These are phyloP conservation scores for Poeciliopsis turrubarensis DNA, from an alignment of 2,113 vertebrate species.

Conservation along the genomic window DNA sequence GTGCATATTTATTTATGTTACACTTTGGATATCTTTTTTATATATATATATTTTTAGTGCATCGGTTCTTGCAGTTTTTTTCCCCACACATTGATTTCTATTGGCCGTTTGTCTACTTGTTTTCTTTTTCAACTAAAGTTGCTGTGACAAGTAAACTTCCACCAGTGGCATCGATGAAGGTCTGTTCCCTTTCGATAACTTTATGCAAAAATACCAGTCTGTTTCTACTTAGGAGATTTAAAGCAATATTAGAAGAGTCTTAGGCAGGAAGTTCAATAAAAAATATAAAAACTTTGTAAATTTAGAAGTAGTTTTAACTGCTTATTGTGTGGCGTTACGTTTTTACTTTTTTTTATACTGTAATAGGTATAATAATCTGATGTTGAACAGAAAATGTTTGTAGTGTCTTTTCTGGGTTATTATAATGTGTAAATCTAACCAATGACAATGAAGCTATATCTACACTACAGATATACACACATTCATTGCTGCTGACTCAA, in stretches of 20 bases:
- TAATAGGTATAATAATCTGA: neutral
- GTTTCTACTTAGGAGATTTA: too few relatives aligned
- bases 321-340: neutral
- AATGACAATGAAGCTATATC: neutral
- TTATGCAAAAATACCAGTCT: neutral
- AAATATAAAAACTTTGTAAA: neutral
- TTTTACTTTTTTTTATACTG: neutral
- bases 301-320: neutral
- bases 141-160: neutral
- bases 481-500: neutral
- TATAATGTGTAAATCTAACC: neutral
- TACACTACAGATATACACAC: neutral
- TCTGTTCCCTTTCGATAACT: neutral
- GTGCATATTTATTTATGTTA: neutral
- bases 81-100: too few relatives aligned
- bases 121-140: neutral
- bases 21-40: neutral
- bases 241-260: too few relatives aligned
- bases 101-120: neutral
- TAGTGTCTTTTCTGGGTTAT: neutral
- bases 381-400: neutral
- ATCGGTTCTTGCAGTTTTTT: neutral
- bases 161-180: too few relatives aligned
- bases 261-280: neutral
- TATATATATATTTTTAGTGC: neutral